These are phyloP conservation scores for Aegithalos caudatus DNA, from an alignment of 2,113 vertebrate genomes.

Conservation along the genomic window DNA sequence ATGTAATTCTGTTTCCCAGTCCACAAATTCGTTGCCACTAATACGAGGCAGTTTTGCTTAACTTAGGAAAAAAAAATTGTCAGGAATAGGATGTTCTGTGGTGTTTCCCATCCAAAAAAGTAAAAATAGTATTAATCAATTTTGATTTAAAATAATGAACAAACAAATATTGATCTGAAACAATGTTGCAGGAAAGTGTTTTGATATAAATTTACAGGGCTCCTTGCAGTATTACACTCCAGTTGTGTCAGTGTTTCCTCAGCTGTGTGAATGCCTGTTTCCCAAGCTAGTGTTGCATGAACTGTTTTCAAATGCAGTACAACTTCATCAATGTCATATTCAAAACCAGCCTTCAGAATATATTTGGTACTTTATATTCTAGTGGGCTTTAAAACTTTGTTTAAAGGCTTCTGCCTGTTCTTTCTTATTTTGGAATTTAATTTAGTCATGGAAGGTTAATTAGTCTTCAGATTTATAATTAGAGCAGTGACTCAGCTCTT, in stretches of 20 bases:
- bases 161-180: not conserved
- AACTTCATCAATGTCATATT: constrained; percentile 8
- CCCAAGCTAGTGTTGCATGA: not conserved
- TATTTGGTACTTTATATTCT: constrained; percentile 12
- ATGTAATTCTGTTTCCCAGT: not conserved
- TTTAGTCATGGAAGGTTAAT: constrained; percentile 47
- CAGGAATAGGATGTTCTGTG: not conserved
- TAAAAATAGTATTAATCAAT: not conserved
- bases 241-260: not conserved
- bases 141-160: not conserved
- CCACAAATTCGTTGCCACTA: not conserved
- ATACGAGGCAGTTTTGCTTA: not conserved
- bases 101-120: not conserved
- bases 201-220: not conserved
- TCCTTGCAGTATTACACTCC: not conserved
- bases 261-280: not conserved
- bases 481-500: constrained; percentile 4
- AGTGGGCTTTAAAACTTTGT: not conserved
- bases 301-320: not conserved
- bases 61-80: not conserved
- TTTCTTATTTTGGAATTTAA: constrained; percentile 33
- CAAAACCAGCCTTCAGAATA: not conserved
- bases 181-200: not conserved
- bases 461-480: constrained; percentile 36
- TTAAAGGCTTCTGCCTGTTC: constrained; percentile 2